phyloP scores from a whole-genome alignment of 2,888 invertebrate species.

The Eupithecia vulgata region DNA sequence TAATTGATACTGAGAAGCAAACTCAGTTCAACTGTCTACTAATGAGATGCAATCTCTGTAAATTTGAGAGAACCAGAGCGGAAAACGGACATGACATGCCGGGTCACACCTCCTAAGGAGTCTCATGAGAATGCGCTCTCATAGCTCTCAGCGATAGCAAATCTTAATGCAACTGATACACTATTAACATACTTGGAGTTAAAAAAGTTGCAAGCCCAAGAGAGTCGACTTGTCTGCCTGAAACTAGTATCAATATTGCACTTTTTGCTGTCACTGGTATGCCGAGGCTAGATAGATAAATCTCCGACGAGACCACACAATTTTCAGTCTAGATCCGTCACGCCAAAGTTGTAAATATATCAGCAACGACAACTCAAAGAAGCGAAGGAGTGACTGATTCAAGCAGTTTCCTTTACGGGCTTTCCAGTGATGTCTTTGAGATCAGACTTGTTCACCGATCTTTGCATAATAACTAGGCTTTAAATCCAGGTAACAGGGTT shows the following conservation, averaged over 20 bases:
- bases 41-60: constrained; percentile 39
- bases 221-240: constrained; percentile 45
- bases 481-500: constrained; percentile 31
- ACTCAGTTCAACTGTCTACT: constrained; percentile 19
- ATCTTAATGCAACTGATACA: constrained; percentile 46
- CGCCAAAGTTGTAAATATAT: constrained; percentile 25
- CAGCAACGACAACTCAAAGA: constrained; percentile 20
- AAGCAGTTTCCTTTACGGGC: constrained; percentile 56
- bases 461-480: constrained; percentile 30
- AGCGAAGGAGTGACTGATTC: constrained; percentile 53
- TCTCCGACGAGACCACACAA: constrained; percentile 13
- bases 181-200: constrained; percentile 44
- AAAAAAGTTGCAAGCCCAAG: constrained; percentile 42
- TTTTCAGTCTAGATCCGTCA: constrained; percentile 9
- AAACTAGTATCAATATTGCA: constrained; percentile 50
- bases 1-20: constrained; percentile 16
- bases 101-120: constrained; percentile 32
- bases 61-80: constrained; percentile 43
- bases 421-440: constrained; percentile 47
- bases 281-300: constrained; percentile 28
- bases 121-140: constrained; percentile 30
- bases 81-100: constrained; percentile 41
- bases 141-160: constrained; percentile 31
- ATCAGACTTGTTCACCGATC: constrained; percentile 29
- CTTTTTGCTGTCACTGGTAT: constrained; percentile 48